phyloP scores from a whole-genome alignment of 2,797 vertebrate species.

The Myripristis murdjan region DNA sequence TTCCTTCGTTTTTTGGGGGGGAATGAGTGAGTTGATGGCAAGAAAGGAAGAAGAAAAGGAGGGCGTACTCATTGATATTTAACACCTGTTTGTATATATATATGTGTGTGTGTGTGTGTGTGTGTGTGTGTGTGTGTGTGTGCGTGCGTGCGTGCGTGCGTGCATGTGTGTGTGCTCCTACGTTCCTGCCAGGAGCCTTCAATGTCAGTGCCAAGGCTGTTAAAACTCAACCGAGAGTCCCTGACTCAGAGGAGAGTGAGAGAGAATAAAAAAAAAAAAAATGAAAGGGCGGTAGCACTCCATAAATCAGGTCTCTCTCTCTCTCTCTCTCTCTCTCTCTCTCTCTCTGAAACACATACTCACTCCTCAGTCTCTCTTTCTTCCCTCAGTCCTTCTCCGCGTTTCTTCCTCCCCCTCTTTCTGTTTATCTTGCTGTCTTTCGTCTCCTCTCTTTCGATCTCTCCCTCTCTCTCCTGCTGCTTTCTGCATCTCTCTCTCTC shows the following conservation, averaged over 20 bases:
- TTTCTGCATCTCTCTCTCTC: conserved; percentile 14
- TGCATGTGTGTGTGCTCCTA: conserved; percentile 23
- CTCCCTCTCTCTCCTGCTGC: conserved; percentile 16
- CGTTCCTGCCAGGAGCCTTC: conserved; percentile 68
- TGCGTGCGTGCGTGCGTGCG: conserved; percentile 26
- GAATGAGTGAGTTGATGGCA: conserved; percentile 37
- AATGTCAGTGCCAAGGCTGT: conserved; percentile 72
- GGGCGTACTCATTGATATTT: conserved; percentile 76
- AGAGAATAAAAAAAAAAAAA: conserved; percentile 26
- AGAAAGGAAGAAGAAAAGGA: conserved; percentile 60
- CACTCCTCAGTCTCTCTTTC: conserved; percentile 31
- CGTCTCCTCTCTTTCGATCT: not conserved
- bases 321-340: conserved; percentile 45
- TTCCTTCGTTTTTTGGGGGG: conserved; percentile 40
- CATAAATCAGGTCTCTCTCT: conserved; percentile 76
- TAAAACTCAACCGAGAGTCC: conserved; percentile 71
- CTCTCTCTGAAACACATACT: conserved; percentile 30
- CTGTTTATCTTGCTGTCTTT: conserved; percentile 29
- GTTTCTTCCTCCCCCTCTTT: conserved; percentile 37
- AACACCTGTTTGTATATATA: conserved; percentile 73
- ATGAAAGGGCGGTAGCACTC: conserved; percentile 70
- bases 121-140: conserved; percentile 9
- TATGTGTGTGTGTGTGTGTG: conserved; percentile 15
- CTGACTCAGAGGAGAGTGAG: conserved; percentile 54
- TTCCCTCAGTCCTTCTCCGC: conserved; percentile 21